A percentile compares a stretch with the other conserved stretches of the same genome.
Conservation (phyloP, 2,888 invertebrate species). For the Sarcophaga rosellei region DNA sequence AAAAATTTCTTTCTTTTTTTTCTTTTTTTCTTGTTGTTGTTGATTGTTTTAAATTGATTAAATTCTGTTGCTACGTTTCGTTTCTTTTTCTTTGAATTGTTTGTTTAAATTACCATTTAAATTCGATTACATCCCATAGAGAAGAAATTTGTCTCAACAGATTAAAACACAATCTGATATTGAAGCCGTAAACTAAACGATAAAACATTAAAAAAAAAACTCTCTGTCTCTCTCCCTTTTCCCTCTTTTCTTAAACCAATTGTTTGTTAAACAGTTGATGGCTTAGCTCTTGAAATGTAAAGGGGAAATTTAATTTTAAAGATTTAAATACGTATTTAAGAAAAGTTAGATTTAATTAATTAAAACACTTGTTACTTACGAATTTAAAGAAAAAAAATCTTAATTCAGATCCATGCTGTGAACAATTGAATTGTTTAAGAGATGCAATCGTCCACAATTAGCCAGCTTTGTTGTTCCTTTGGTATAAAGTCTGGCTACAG, state of each 20-base stretch:
- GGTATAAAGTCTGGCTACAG: no score
- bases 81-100: no score
- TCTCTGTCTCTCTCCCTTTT: neutral
- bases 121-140: neutral
- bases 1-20: conserved; percentile 8
- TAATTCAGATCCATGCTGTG: no score
- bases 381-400: no score
- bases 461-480: no score
- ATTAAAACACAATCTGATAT: neutral
- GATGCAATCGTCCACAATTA: no score
- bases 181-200: neutral
- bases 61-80: neutral
- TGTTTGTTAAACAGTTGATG: neutral
- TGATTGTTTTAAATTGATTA: conserved; percentile 55
- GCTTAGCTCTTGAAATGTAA: no score
- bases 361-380: no score
- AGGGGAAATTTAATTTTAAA: no score
- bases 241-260: neutral
- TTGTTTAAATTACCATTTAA: conserved; percentile 29
- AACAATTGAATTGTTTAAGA: no score
- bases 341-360: no score
- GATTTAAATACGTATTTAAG: no score
- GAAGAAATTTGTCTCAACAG: neutral
- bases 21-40: neutral
- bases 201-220: neutral